Conservation (phyloP, 2,113 vertebrate genomes). For the Myrmecobius fasciatus region DNA sequence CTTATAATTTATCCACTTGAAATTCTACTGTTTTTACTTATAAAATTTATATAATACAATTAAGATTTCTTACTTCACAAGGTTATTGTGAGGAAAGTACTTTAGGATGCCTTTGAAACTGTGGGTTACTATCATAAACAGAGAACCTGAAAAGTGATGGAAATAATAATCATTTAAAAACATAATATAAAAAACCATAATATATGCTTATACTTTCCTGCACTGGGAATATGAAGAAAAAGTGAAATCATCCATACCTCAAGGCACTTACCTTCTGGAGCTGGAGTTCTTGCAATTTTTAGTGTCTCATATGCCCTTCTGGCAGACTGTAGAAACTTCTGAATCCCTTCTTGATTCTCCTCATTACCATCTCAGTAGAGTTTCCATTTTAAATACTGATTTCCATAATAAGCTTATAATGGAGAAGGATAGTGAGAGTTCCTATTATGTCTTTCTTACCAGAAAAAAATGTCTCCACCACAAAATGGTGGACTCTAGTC, state of each 20-base stretch:
- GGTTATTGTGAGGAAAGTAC: background rate
- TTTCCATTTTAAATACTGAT: too few relatives aligned
- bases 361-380: too few relatives aligned
- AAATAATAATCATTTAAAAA: background rate
- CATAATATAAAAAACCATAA: background rate
- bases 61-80: background rate
- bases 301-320: background rate
- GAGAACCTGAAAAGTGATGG: background rate
- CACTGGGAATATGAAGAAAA: background rate
- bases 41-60: background rate
- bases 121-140: background rate
- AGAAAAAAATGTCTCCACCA: too few relatives aligned
- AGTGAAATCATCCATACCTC: background rate
- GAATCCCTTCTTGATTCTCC: background rate
- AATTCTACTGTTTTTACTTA: background rate
- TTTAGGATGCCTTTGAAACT: background rate
- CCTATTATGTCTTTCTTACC: too few relatives aligned
- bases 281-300: too few relatives aligned
- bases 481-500: too few relatives aligned
- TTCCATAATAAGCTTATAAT: too few relatives aligned
- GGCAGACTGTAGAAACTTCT: background rate
- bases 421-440: too few relatives aligned
- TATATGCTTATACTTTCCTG: background rate
- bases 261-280: too few relatives aligned
- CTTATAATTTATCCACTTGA: too few relatives aligned